Base-by-base conservation (phyloP, 2,113 vertebrate species). In the mouse (Mus musculus) region DNA sequence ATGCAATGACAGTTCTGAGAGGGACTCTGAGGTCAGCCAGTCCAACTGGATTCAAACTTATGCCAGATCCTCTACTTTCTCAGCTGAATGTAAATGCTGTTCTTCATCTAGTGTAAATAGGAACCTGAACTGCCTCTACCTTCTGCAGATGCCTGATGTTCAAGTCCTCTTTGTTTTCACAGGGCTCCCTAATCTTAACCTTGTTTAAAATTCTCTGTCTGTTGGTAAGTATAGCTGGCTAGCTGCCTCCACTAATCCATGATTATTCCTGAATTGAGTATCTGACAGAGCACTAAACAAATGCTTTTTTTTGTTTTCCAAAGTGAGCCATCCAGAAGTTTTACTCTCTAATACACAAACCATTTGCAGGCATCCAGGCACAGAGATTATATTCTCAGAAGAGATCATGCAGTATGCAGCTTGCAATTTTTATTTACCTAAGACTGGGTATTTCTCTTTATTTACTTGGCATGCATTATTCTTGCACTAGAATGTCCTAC, bases 211-310 rank as follows among this genome's bases (percentile, higher is more conserved):
- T 96, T 85, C 86, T 95, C 52, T 93, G 77, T 89, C 92, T 96
- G 84, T 97, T 90, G n/a, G 93, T 95, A 97, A 93, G 91, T 95
- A 95, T 90, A 95, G 94, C 80, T 97, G 97, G 89, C 90, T 97
- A 72, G 63, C 65, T 96, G 88, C 59, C 90, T 96, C 80, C 76
- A 85, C 59, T 97, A 98, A 98, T 98, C 98, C 96, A 90, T 98
- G 98, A 98, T 98, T 97, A 97, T 87, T 95, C 46, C 92, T 94
- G 96, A 97, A 97, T 89, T 97, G 93, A 97, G 95, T 98, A 98
- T 96, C 92, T 98, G 98, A 95, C 97, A 98, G 97, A 98, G 96
- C 54, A 30, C 95, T 98, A 97, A 98, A 97, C 96, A 98, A 98
- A 98, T 96, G 97, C 91, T 97, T 97, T 94, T 94, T 98, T 84